A percentile compares a stretch with the other conserved stretches of the same genome.
Conservation (phyloP, 2,797 vertebrate genomes). For the Tolypeutes matacus region DNA sequence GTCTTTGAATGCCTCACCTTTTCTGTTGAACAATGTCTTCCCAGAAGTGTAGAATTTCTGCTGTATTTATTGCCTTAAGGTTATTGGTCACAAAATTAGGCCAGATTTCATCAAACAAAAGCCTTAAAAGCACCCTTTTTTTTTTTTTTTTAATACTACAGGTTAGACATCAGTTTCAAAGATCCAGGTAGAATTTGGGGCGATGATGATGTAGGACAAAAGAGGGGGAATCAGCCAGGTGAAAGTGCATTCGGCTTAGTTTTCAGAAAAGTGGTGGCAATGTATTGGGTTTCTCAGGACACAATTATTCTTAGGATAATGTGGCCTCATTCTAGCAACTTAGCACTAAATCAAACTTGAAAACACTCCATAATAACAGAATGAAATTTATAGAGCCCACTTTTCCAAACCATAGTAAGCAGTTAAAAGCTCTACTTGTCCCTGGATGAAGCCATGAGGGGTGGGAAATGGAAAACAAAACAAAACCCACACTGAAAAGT, state of each 20-base stretch:
- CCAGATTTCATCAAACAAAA: slow-evolving; percentile 19
- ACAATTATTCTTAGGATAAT: neutral
- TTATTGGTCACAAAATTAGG: neutral
- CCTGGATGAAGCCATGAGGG: neutral
- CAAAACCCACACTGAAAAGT: neutral
- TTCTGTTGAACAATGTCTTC: neutral
- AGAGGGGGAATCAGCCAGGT: neutral
- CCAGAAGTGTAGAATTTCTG: neutral
- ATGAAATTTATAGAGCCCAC: neutral
- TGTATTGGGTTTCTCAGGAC: neutral
- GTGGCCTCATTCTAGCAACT: neutral
- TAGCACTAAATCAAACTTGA: slow-evolving; percentile 29
- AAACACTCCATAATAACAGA: neutral
- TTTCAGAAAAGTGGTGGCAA: neutral
- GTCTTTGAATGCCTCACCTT: neutral
- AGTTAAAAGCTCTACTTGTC: neutral
- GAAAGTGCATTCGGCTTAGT: neutral
- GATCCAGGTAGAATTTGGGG: neutral
- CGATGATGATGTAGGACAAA: neutral
- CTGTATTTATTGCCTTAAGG: neutral
- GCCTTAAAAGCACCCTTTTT: neutral
- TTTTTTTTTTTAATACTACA: neutral
- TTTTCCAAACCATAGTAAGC: neutral
- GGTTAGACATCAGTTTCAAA: neutral
- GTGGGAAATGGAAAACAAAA: neutral